Conservation (phyloP, 2,797 vertebrate genomes). For the Otolemur crassicaudatus region DNA sequence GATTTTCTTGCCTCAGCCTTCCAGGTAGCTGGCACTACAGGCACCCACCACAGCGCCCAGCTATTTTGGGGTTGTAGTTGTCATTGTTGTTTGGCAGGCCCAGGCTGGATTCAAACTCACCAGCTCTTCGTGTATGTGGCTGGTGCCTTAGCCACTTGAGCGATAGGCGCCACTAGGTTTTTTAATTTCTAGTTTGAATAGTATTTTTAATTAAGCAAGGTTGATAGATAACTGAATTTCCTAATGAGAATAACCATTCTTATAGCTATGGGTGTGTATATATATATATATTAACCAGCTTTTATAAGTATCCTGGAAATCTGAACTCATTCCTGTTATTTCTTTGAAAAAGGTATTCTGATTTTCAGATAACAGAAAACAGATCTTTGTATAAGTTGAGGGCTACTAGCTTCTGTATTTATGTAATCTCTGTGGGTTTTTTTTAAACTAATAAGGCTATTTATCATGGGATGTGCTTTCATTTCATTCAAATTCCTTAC, state of each 20-base stretch:
- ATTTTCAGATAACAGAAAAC: slow-evolving; percentile 43
- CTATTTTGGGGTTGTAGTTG: too few relatives aligned
- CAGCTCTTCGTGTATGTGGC: too few relatives aligned
- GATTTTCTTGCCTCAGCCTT: too few relatives aligned
- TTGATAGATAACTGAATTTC: slow-evolving; percentile 9
- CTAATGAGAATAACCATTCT: background rate
- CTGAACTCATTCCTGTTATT: background rate
- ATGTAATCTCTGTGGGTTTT: background rate
- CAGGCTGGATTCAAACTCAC: too few relatives aligned
- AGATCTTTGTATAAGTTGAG: background rate
- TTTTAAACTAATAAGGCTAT: background rate
- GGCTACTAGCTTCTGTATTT: background rate
- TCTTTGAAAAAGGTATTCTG: slow-evolving; percentile 2
- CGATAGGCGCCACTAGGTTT: background rate
- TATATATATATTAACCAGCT: background rate
- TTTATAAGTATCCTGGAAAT: slow-evolving; percentile 11
- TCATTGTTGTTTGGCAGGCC: too few relatives aligned
- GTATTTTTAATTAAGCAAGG: slow-evolving; percentile 21
- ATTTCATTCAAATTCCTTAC: slow-evolving; percentile 25
- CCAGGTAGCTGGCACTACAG: too few relatives aligned
- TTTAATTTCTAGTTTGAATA: background rate
- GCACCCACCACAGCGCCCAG: too few relatives aligned
- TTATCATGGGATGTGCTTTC: background rate
- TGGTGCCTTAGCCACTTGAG: too few relatives aligned
- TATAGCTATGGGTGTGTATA: background rate